Percentiles rank a stretch among this genome's conserved stretches.
These are phyloP conservation scores for Sycophaga agraensis DNA, from an alignment of 1,140 invertebrate genomes.

Conservation along the genomic window DNA sequence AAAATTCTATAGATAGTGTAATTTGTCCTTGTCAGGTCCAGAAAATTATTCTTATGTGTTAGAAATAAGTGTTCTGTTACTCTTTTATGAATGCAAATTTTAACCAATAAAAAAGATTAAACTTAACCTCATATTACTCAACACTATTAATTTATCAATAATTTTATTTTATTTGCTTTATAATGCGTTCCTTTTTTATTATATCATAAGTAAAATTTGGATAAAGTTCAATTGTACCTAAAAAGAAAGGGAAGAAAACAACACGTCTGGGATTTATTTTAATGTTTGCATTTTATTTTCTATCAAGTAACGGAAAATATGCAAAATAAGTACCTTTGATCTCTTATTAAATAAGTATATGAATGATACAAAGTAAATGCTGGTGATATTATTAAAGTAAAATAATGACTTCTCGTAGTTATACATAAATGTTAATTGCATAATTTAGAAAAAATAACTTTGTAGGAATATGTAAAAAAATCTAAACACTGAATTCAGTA, in stretches of 20 bases:
- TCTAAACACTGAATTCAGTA: background rate
- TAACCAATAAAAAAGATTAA: background rate
- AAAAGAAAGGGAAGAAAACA: background rate
- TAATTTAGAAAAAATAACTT: background rate
- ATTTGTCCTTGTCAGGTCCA: no score
- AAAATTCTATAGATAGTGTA: no score
- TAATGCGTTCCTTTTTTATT: no score
- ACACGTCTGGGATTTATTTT: background rate
- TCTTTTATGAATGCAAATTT: background rate
- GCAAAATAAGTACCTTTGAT: constrained; percentile 18
- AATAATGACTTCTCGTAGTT: background rate
- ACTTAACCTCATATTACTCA: no score
- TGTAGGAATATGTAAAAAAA: constrained; percentile 1
- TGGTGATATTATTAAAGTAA: background rate
- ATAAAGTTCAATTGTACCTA: background rate
- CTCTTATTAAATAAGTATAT: constrained; percentile 1
- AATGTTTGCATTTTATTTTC: constrained; percentile 14
- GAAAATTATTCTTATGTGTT: no score
- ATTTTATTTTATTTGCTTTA: no score
- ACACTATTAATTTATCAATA: no score
- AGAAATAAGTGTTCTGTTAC: no score
- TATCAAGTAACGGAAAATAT: constrained; percentile 12
- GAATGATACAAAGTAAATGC: constrained; percentile 1
- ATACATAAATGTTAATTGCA: constrained; percentile 4
- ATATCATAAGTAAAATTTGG: no score